Evolutionary conservation across 2,113 vertebrate genomes (phyloP).

Genomic region (Antennarius striatus): DNA sequence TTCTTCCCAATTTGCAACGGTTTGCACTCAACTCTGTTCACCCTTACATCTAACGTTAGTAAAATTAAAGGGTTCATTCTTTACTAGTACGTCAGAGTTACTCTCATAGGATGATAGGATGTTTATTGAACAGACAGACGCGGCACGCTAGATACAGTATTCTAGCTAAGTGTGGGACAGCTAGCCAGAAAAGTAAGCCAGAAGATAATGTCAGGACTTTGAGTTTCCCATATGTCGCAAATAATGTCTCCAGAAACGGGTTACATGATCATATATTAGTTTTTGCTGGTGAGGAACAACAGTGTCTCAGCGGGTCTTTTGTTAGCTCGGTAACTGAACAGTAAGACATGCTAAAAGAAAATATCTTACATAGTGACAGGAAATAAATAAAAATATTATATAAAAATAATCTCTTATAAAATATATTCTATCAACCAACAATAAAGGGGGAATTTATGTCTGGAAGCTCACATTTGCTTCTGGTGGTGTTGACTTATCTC

Average conservation of each 20-base stretch:
- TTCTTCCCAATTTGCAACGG: too few relatives aligned
- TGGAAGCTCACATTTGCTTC: constrained; percentile 67
- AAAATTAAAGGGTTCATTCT: too few relatives aligned
- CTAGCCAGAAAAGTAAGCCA: background rate
- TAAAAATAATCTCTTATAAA: constrained; percentile 99
- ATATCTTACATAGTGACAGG: constrained; percentile 71
- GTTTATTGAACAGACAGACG: too few relatives aligned
- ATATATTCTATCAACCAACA: constrained; percentile 90
- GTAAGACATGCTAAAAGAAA: constrained; percentile 37
- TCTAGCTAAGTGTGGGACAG: too few relatives aligned
- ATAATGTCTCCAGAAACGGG: constrained; percentile 41
- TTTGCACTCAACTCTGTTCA: too few relatives aligned
- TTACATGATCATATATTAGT: constrained; percentile 35
- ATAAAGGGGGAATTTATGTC: constrained; percentile 75
- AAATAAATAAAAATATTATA: constrained; percentile 94
- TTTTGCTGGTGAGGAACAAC: constrained; percentile 40
- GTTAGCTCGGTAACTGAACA: constrained; percentile 32
- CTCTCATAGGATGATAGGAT: too few relatives aligned
- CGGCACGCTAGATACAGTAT: too few relatives aligned
- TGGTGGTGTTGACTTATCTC: constrained; percentile 62
- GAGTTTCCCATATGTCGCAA: background rate
- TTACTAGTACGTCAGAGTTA: too few relatives aligned
- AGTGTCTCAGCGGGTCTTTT: constrained; percentile 43
- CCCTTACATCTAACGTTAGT: too few relatives aligned
- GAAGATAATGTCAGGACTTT: background rate